Evolutionary conservation across 2,888 invertebrate genomes (phyloP).

Genomic region (Argynnis bischoffii): DNA sequence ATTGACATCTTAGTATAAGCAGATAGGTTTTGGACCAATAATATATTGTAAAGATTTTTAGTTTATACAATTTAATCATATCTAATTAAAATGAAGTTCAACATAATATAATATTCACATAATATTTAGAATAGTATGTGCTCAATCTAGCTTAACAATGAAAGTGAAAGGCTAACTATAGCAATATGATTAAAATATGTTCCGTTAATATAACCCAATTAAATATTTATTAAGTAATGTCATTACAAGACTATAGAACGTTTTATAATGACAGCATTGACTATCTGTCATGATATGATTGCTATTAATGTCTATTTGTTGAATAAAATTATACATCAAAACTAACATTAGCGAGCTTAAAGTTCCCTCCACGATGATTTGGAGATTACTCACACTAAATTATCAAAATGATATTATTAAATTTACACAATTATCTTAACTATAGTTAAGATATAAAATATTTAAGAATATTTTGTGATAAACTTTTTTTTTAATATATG

Average conservation of each 20-base stretch:
- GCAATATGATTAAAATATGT: conserved; percentile 69
- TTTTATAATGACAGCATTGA: conserved; percentile 61
- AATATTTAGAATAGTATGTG: conserved; percentile 13
- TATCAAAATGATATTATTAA: background rate
- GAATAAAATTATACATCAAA: conserved; percentile 49
- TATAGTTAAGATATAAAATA: background rate
- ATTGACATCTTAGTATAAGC: conserved; percentile 20
- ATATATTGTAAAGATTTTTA: too few species aligned
- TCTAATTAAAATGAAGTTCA: background rate
- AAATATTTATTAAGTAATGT: conserved; percentile 73
- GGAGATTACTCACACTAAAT: conserved; percentile 12
- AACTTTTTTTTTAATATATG: background rate
- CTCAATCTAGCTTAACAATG: conserved; percentile 51
- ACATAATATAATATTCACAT: conserved; percentile 8
- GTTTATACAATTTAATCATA: background rate
- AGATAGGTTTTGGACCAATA: too few species aligned
- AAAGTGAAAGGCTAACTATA: conserved; percentile 68
- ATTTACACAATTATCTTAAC: background rate
- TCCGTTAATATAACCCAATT: conserved; percentile 72
- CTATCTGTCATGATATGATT: conserved; percentile 66
- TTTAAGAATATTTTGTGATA: background rate
- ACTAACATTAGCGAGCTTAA: conserved; percentile 45
- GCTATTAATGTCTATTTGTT: conserved; percentile 64
- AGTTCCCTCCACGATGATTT: background rate
- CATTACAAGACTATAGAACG: conserved; percentile 56